Conservation (phyloP, 2,888 invertebrate genomes). For the Prostheceraeus crozeri region DNA sequence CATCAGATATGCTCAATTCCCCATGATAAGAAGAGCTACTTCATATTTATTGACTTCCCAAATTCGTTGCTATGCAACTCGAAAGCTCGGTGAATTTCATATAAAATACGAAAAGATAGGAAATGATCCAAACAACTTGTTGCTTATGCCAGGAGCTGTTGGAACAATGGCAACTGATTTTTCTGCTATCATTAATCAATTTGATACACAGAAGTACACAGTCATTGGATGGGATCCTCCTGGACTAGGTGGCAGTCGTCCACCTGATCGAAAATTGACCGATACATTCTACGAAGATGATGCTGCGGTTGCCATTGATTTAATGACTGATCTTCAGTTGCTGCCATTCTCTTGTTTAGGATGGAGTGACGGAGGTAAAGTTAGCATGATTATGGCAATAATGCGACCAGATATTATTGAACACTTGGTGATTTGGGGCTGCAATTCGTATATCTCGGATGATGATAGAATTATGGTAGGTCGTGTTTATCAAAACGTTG, state of each 20-base stretch:
- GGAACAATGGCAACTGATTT: conserved; percentile 76
- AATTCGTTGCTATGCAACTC: no score
- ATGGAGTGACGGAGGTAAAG: conserved; percentile 81
- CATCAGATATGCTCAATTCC: no score
- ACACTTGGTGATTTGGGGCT: conserved; percentile 71
- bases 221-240: conserved; percentile 65
- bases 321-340: conserved; percentile 64
- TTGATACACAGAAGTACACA: no score
- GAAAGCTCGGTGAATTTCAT: no score
- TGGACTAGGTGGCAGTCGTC: conserved; percentile 75
- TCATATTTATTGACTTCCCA: no score
- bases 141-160: conserved; percentile 43
- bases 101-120: conserved; percentile 65
- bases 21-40: no score
- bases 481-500: conserved; percentile 62
- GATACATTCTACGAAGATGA: conserved; percentile 68
- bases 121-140: conserved; percentile 61
- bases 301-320: conserved; percentile 65
- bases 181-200: conserved; percentile 61
- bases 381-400: conserved; percentile 69
- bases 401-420: conserved; percentile 64
- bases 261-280: conserved; percentile 68
- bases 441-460: conserved; percentile 68
- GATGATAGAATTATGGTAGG: conserved; percentile 65
- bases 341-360: conserved; percentile 68